phyloP scores from a whole-genome alignment of 2,888 invertebrate genomes.

The Sesamia inferens region DNA sequence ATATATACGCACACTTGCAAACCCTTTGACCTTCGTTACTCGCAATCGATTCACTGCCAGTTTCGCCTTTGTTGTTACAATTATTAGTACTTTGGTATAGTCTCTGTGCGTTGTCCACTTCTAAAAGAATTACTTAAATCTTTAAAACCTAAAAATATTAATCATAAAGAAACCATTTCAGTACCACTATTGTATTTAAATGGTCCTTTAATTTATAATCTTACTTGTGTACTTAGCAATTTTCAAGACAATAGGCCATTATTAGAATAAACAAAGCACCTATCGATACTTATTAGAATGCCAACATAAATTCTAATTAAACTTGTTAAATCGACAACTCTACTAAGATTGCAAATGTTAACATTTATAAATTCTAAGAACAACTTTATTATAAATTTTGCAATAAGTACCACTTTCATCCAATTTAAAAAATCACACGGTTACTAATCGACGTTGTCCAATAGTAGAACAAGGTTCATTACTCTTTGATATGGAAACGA shows the following conservation, averaged over 20 bases:
- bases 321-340: conserved; percentile 2
- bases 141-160: neutral
- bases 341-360: conserved; percentile 9
- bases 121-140: neutral
- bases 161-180: neutral
- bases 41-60: conserved; percentile 86
- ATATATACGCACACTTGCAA: conserved; percentile 87
- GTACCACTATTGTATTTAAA: neutral
- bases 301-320: conserved; percentile 5
- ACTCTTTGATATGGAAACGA: conserved; percentile 90
- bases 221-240: conserved; percentile 5
- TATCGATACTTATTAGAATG: conserved; percentile 20
- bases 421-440: conserved; percentile 81
- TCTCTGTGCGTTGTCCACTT: conserved; percentile 22
- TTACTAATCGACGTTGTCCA: conserved; percentile 84
- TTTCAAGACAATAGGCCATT: neutral
- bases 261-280: conserved; percentile 22
- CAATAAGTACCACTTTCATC: conserved; percentile 17
- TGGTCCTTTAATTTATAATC: conserved; percentile 59
- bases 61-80: conserved; percentile 84
- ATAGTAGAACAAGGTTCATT: conserved; percentile 89
- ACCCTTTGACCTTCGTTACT: conserved; percentile 88
- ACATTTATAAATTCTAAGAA: conserved; percentile 1
- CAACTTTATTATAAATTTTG: conserved; percentile 10
- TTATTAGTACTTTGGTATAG: conserved; percentile 69